phyloP scores from a whole-genome alignment of 2,888 invertebrate genomes.

The Tinea pellionella region DNA sequence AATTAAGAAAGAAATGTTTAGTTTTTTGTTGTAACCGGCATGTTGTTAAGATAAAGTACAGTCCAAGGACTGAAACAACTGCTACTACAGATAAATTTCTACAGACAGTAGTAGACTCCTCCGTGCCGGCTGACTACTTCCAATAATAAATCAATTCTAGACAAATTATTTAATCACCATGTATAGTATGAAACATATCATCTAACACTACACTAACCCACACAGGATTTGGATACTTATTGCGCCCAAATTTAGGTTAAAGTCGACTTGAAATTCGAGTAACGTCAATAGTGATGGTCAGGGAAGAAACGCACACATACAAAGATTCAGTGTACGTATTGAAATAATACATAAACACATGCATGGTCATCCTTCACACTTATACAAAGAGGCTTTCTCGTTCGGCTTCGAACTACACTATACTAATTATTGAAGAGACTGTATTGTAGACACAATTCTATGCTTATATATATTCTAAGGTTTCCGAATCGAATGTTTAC shows the following conservation, averaged over 20 bases:
- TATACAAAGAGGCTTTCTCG: background rate
- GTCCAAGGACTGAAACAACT: too few relatives aligned
- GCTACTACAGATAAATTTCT: too few relatives aligned
- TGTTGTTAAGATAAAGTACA: too few relatives aligned
- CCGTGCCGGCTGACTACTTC: too few relatives aligned
- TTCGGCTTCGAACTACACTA: slow-evolving; percentile 2
- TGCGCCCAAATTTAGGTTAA: background rate
- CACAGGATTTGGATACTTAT: background rate
- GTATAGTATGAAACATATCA: background rate
- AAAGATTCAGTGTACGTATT: background rate
- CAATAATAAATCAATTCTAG: too few relatives aligned
- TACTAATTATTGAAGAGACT: slow-evolving; percentile 7
- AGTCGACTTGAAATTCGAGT: background rate
- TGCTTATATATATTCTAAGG: background rate
- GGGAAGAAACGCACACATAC: background rate
- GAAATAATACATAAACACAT: background rate
- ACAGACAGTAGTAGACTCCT: too few relatives aligned
- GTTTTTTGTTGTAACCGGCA: too few relatives aligned
- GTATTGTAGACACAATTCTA: background rate
- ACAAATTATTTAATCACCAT: background rate
- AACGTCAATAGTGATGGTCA: slow-evolving; percentile 3
- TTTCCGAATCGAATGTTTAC: background rate
- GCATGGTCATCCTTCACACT: slow-evolving; percentile 2
- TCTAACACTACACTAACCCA: background rate
- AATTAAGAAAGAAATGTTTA: too few relatives aligned